Percentiles rank a stretch among this genome's conserved stretches.
phyloP scores from a whole-genome alignment of 2,888 invertebrate genomes.

The Agrochola circellaris region DNA sequence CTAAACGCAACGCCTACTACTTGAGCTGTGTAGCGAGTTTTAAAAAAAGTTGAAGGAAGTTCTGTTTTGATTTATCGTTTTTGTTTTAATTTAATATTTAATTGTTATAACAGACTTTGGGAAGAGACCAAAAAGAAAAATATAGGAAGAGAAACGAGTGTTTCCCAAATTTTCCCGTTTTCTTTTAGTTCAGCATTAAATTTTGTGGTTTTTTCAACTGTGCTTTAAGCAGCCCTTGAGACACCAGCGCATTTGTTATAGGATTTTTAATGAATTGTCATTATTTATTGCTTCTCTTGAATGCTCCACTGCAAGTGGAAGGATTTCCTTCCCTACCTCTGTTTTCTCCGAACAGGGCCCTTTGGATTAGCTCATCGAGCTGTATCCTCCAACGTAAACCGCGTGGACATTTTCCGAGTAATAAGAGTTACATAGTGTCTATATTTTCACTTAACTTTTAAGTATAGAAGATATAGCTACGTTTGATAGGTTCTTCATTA shows the following conservation, averaged over 20 bases:
- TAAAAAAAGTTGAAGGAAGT: not conserved
- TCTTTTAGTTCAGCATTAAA: not conserved
- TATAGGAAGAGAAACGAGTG: not conserved
- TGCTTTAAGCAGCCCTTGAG: not conserved
- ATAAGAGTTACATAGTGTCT: not conserved
- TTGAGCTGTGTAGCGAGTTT: constrained; percentile 31
- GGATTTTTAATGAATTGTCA: constrained; percentile 9
- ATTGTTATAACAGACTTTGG: constrained; percentile 26
- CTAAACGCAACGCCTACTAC: constrained; percentile 48
- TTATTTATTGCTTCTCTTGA: constrained; percentile 23
- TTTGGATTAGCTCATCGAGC: not conserved
- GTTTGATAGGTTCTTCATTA: not conserved
- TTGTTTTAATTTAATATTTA: constrained; percentile 41
- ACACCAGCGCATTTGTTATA: too few species aligned
- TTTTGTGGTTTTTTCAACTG: constrained; percentile 1
- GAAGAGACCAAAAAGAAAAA: not conserved
- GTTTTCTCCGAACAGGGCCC: constrained; percentile 15
- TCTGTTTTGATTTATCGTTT: constrained; percentile 23
- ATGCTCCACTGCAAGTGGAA: constrained; percentile 2
- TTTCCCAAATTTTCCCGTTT: not conserved
- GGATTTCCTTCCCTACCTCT: not conserved
- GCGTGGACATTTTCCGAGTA: not conserved
- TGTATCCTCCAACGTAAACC: not conserved
- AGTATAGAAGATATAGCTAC: not conserved
- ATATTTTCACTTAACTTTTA: not conserved